Base-by-base conservation (phyloP, 2,888 invertebrate species). In the Siphonodentalium dalli region DNA sequence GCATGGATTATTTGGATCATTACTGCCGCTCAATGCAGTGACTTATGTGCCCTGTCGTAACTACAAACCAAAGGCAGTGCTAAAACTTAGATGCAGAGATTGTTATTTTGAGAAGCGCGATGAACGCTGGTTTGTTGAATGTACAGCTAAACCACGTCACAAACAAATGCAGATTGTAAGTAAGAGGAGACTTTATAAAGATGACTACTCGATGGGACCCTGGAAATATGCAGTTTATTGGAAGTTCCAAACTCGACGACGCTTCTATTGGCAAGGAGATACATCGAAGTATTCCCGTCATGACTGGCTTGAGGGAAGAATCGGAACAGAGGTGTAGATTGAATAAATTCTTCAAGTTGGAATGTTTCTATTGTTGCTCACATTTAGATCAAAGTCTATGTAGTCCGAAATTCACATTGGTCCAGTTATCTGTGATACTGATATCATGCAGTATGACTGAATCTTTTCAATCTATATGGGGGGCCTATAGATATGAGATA, bases 61-160 rank as follows among this genome's bases (percentile, higher is more conserved):
- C 7, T 79, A 79, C 61, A 76, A 76, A 57, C 64, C 64, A 8
- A 67, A 61, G 45, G 46, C 48, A n/a, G 51, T 62, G 3, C 47
- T 78, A 34, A 67, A 66, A 45, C 63, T 58, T 29, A 54, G 78
- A 18, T 79, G 79, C 58, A 50, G 63, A 26, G 66, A 67, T 7
- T 80, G 80, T 56, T 79, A 71, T 48, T 77, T 75, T 63, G 75
- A 72, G 24, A 64, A 60, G 48, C 60, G 75, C n/a, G 58, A 74
- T 40, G 74, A 71, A 9, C 45, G 77, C 20, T 48, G 72, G 43
- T 77, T 66, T 64, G 74, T 79, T 9, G 79, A 80, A 48, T 80
- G 80, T 58, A 70, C 64, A 34, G 53, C 63, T 2, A 73, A 77
- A 54, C 74, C 74, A 11, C 55, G 77, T 28, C 80, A 80, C 58